Conservation (phyloP, 2,888 invertebrate genomes). For the Cosmia trapezina region DNA sequence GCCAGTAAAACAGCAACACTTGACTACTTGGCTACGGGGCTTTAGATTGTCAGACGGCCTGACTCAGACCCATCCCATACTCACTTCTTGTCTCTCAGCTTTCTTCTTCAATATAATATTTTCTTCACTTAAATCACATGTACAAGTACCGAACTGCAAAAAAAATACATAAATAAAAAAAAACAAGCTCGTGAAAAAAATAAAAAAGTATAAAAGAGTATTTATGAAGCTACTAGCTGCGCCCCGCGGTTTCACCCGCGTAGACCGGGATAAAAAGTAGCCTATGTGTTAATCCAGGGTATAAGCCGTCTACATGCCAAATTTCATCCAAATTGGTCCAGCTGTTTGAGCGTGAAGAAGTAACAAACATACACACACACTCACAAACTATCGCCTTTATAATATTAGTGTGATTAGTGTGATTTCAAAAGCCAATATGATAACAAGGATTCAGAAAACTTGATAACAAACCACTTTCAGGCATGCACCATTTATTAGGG, state of each 20-base stretch:
- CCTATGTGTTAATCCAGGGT: no score
- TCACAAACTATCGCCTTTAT: no score
- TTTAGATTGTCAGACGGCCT: no score
- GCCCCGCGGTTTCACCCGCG: no score
- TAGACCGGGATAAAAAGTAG: no score
- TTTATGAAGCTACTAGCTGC: neutral
- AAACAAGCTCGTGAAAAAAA: neutral
- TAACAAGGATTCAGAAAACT: neutral
- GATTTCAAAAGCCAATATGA: neutral
- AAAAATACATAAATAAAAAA: conserved; percentile 17
- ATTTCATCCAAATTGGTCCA: no score
- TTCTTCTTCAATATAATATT: conserved; percentile 70
- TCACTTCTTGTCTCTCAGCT: conserved; percentile 42
- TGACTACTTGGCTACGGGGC: neutral
- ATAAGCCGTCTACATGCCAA: no score
- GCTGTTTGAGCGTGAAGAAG: no score
- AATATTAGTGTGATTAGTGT: no score
- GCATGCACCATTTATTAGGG: neutral
- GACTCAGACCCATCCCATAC: conserved; percentile 16
- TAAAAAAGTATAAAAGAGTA: neutral
- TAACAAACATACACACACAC: no score
- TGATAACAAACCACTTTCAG: neutral
- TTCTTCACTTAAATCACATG: conserved; percentile 78
- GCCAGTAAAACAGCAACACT: neutral
- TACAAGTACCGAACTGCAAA: conserved; percentile 76